These are phyloP conservation scores for Homarus americanus DNA, from an alignment of 1,140 invertebrate genomes.

Conservation along the genomic window DNA sequence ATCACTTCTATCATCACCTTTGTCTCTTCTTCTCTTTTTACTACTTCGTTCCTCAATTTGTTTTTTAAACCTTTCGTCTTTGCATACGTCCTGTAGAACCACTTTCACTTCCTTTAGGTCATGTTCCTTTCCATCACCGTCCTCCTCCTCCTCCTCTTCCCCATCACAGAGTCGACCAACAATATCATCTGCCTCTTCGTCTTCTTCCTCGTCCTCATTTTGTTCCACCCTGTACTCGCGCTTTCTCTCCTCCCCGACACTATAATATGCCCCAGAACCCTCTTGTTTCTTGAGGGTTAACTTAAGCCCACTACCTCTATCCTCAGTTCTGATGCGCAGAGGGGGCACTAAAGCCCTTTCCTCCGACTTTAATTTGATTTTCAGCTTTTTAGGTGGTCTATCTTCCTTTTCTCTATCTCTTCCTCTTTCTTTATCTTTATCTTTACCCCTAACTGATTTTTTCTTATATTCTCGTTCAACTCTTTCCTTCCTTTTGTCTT, in stretches of 20 bases:
- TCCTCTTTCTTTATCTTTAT: conserved; percentile 58
- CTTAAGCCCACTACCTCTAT: conserved; percentile 54
- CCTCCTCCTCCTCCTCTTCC: conserved; percentile 43
- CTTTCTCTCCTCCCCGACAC: conserved; percentile 66
- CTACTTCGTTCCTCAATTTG: conserved; percentile 52
- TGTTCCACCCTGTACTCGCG: conserved; percentile 61
- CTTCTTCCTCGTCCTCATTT: conserved; percentile 60
- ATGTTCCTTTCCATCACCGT: conserved; percentile 12
- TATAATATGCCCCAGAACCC: conserved; percentile 67
- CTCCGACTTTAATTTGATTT: conserved; percentile 60
- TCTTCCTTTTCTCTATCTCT: conserved; percentile 65
- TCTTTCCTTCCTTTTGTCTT: conserved; percentile 60
- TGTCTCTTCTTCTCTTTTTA: conserved; percentile 58
- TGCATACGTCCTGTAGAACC: conserved; percentile 60
- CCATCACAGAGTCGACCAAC: conserved; percentile 22
- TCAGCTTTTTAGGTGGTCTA: conserved; percentile 59
- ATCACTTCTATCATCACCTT: conserved; percentile 50
- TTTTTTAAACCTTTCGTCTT: conserved; percentile 66
- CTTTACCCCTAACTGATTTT: conserved; percentile 64
- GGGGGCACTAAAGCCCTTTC: conserved; percentile 61
- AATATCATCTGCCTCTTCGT: conserved; percentile 24
- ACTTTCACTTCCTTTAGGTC: conserved; percentile 63
- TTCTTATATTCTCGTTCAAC: conserved; percentile 40
- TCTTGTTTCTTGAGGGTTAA: conserved; percentile 67
- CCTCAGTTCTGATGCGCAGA: conserved; percentile 62